Evolutionary conservation across 2,113 vertebrate species (phyloP).

Genomic region (Vombatus ursinus): DNA sequence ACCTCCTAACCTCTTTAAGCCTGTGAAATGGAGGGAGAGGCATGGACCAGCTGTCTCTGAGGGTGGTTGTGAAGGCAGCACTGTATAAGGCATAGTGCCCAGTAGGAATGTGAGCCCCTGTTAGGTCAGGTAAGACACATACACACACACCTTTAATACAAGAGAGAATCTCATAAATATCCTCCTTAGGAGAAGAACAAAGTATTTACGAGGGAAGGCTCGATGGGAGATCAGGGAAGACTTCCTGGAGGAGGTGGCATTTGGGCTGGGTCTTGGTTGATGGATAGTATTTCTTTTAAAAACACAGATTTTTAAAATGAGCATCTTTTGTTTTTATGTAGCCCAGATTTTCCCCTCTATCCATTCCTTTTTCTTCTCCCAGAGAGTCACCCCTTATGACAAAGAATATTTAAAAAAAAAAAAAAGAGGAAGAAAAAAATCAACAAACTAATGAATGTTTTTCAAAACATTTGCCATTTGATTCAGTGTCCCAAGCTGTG

Average conservation of each 20-base stretch:
- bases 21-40: background rate
- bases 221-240: background rate
- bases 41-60: background rate
- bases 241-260: background rate
- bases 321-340: background rate
- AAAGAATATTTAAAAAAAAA: background rate
- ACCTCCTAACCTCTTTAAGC: background rate
- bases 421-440: background rate
- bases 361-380: background rate
- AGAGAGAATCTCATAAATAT: background rate
- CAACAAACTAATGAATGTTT: background rate
- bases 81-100: too few species aligned
- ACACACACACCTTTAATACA: background rate
- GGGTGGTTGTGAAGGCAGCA: background rate
- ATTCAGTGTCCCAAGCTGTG: background rate
- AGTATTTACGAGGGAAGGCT: too few species aligned
- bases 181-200: background rate
- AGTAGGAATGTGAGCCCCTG: background rate
- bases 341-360: background rate
- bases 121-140: background rate
- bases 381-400: background rate
- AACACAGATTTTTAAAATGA: background rate
- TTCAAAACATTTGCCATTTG: background rate
- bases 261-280: background rate
- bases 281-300: background rate